Conservation (phyloP, 64 coral and sea anemone species). For the Orbicella faveolata region DNA sequence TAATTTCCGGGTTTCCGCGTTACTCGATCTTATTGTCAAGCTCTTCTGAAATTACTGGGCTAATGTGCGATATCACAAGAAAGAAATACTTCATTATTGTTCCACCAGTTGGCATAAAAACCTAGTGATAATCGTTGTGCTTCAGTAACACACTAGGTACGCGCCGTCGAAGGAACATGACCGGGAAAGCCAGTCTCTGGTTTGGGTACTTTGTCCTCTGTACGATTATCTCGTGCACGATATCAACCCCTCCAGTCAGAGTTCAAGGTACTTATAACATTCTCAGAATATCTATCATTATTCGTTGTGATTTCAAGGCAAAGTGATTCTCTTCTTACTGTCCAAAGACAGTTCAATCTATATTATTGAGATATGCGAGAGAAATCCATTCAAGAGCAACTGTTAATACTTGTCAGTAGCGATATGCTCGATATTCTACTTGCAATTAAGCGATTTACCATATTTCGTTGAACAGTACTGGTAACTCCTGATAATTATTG, state of each 20-base stretch:
- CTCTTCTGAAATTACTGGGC: neutral
- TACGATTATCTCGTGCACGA: neutral
- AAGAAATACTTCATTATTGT: neutral
- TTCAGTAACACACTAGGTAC: neutral
- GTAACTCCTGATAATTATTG: too few species aligned
- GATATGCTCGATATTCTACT: too few species aligned
- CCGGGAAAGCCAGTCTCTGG: neutral
- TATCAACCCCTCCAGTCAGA: neutral
- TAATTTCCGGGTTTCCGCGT: slow-evolving; percentile 19
- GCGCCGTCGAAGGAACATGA: neutral
- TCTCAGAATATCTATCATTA: neutral
- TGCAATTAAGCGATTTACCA: too few species aligned
- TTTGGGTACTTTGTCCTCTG: neutral
- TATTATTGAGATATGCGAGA: neutral
- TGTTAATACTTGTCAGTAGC: too few species aligned
- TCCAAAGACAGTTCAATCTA: neutral
- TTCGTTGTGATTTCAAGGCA: neutral
- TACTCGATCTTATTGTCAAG: neutral
- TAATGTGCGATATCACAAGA: neutral
- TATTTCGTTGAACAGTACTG: too few species aligned
- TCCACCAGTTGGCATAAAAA: neutral
- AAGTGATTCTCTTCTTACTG: neutral
- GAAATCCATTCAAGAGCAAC: too few species aligned
- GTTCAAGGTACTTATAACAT: neutral
- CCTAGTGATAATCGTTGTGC: neutral